These are phyloP conservation scores for Eupeodes latifasciatus DNA, from an alignment of 2,888 invertebrate species.

Conservation along the genomic window DNA sequence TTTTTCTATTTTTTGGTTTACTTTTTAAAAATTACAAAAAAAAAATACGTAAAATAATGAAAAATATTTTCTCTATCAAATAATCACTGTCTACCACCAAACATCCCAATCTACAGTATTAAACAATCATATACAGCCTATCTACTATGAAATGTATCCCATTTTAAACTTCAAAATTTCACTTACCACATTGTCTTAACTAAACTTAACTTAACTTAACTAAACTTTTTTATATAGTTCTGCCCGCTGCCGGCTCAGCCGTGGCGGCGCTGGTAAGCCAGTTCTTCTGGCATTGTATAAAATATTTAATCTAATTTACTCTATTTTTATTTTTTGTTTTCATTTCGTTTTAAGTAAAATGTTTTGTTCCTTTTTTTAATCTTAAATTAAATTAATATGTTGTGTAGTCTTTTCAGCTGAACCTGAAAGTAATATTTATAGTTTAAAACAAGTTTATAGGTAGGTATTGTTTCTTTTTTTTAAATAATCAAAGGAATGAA, in stretches of 20 bases:
- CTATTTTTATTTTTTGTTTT: neutral
- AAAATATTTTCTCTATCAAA: conserved; percentile 24
- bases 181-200: conserved; percentile 7
- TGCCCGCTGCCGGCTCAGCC: neutral
- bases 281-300: neutral
- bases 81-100: conserved; percentile 46
- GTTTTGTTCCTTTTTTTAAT: neutral
- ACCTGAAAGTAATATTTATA: conserved; percentile 32
- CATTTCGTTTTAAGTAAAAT: neutral
- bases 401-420: conserved; percentile 40
- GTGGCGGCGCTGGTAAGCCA: neutral
- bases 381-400: conserved; percentile 7
- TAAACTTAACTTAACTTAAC: neutral
- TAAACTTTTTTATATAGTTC: neutral
- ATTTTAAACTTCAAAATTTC: conserved; percentile 20
- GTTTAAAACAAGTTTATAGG: conserved; percentile 7
- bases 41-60: neutral
- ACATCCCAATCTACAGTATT: conserved; percentile 44
- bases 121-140: conserved; percentile 41
- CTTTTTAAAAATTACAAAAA: neutral
- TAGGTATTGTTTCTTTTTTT: conserved; percentile 24
- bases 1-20: neutral
- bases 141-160: conserved; percentile 36
- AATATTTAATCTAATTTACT: neutral
- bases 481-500: neutral